phyloP scores from a whole-genome alignment of 2,113 vertebrate species.

The Tachycineta bicolor region DNA sequence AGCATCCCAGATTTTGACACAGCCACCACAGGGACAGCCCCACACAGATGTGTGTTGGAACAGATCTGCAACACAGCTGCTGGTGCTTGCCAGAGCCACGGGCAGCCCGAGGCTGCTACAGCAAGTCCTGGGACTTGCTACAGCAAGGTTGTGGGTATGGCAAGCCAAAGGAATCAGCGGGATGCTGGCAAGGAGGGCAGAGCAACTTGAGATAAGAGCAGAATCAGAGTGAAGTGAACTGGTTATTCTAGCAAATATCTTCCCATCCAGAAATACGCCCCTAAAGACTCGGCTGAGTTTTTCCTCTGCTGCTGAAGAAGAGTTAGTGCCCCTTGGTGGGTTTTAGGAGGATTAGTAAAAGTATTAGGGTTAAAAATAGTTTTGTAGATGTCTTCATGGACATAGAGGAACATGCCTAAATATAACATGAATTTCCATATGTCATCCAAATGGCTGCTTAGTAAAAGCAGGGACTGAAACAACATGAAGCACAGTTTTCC shows the following conservation, averaged over 20 bases:
- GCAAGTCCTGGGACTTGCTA: slow-evolving; percentile 8
- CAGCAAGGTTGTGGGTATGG: background rate
- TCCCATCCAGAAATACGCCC: background rate
- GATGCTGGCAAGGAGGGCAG: slow-evolving; percentile 37
- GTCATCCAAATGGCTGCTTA: slow-evolving; percentile 31
- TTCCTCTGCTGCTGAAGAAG: slow-evolving; percentile 6
- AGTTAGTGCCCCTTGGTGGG: slow-evolving; percentile 33
- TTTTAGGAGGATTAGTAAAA: slow-evolving; percentile 38
- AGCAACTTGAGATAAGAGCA: background rate
- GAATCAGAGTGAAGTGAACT: background rate
- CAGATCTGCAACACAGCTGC: slow-evolving; percentile 10
- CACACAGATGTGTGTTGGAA: slow-evolving; percentile 46
- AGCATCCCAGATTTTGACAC: background rate
- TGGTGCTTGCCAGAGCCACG: background rate
- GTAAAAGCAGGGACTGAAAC: slow-evolving; percentile 9
- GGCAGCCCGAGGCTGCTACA: background rate
- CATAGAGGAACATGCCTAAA: slow-evolving; percentile 21
- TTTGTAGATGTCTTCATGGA: slow-evolving; percentile 21
- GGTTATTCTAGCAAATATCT: background rate
- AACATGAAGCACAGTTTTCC: background rate
- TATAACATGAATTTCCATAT: slow-evolving; percentile 47
- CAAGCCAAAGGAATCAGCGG: slow-evolving; percentile 29
- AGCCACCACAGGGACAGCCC: background rate
- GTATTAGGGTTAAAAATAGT: slow-evolving; percentile 42
- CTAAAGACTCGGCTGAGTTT: background rate